These are phyloP conservation scores for Orientallactaga bullata DNA, from an alignment of 2,113 vertebrate species.

Conservation along the genomic window DNA sequence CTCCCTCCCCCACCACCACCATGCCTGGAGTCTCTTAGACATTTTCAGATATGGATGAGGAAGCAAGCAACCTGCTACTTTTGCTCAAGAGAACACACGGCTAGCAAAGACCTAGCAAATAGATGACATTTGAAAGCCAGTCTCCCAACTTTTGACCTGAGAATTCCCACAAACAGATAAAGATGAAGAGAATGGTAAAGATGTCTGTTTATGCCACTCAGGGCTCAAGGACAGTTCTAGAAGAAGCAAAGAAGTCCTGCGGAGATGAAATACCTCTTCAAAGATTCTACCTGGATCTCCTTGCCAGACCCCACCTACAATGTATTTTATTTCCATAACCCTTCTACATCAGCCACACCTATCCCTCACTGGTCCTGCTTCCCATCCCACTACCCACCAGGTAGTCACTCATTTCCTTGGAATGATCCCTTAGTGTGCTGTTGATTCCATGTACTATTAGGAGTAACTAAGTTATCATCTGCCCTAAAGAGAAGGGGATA, in stretches of 20 bases:
- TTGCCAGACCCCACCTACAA: not conserved
- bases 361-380: not conserved
- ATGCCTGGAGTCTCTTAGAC: not conserved
- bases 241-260: not conserved
- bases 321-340: not conserved
- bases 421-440: not conserved
- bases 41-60: not conserved
- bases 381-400: no score
- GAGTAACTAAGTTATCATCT: not conserved
- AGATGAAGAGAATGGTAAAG: conserved; percentile 9
- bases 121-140: not conserved
- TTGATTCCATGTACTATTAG: not conserved
- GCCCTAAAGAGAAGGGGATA: not conserved
- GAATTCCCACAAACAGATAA: not conserved
- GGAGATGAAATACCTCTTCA: not conserved
- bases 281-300: not conserved
- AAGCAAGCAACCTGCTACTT: not conserved
- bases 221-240: conserved; percentile 26
- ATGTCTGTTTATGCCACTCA: conserved; percentile 29
- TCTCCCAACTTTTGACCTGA: not conserved
- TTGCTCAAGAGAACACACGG: not conserved
- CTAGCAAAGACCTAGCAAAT: not conserved
- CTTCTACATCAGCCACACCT: not conserved
- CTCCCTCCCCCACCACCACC: not conserved
- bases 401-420: not conserved